Evolutionary conservation across 1,140 invertebrate species (phyloP).

Genomic region (Solen grandis): DNA sequence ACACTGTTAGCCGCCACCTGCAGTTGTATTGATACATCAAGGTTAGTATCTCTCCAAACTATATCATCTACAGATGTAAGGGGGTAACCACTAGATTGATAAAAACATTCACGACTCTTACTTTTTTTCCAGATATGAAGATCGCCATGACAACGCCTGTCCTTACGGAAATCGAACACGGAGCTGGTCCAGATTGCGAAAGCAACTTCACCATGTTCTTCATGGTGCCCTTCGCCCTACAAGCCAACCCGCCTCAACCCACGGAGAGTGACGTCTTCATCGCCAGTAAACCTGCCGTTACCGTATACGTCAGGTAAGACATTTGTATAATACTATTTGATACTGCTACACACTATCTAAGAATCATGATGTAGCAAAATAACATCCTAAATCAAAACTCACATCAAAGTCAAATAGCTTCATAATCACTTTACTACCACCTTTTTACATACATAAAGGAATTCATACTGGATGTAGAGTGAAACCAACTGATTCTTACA

Average conservation of each 20-base stretch:
- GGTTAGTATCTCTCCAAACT: too few relatives aligned
- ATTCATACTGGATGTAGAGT: neutral
- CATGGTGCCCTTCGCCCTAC: slow-evolving; percentile 62
- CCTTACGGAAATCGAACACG: slow-evolving; percentile 66
- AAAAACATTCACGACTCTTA: neutral
- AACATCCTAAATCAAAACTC: too few relatives aligned
- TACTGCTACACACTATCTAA: neutral
- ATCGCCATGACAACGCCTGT: slow-evolving; percentile 78
- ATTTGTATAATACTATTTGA: neutral
- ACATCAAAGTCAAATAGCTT: too few relatives aligned
- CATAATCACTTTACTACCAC: neutral
- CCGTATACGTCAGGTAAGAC: slow-evolving; percentile 73
- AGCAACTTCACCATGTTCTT: slow-evolving; percentile 75
- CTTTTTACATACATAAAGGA: neutral
- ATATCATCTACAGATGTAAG: too few relatives aligned
- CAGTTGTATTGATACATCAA: too few relatives aligned
- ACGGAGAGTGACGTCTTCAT: slow-evolving; percentile 56
- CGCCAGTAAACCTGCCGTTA: slow-evolving; percentile 69
- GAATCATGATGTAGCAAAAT: too few relatives aligned
- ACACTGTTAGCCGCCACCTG: too few relatives aligned
- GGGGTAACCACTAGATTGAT: neutral
- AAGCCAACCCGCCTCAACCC: slow-evolving; percentile 56
- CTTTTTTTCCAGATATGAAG: slow-evolving; percentile 64
- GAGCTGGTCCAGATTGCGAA: slow-evolving; percentile 69
- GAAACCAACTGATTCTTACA: too few relatives aligned